phyloP scores from a whole-genome alignment of 1,140 invertebrate genomes.

The Teleogryllus occipitalis region DNA sequence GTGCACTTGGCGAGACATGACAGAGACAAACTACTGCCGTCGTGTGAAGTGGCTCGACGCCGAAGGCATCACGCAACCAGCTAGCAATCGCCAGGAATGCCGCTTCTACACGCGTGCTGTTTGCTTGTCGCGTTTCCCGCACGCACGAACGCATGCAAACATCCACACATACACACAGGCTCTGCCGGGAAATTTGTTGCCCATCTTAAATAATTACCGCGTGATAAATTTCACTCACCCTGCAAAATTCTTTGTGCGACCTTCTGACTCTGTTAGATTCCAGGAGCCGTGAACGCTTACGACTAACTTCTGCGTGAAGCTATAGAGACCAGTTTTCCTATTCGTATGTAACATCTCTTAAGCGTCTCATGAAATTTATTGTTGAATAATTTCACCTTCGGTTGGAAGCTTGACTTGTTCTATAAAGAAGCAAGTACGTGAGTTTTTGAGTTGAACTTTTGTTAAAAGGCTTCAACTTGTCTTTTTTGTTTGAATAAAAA shows the following conservation, averaged over 20 bases:
- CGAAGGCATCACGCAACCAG: background rate
- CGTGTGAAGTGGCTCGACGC: too few relatives aligned
- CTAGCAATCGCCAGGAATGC: background rate
- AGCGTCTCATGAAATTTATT: background rate
- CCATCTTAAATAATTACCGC: background rate
- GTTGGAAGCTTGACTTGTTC: background rate
- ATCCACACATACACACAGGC: too few relatives aligned
- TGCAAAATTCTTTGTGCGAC: background rate
- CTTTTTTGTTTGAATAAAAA: background rate
- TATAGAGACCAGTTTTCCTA: background rate
- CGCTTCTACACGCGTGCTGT: background rate
- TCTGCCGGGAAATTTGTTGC: background rate
- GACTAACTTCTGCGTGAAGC: background rate
- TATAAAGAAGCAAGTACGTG: background rate
- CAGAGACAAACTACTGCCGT: too few relatives aligned
- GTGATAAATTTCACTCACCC: background rate
- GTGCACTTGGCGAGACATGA: too few relatives aligned
- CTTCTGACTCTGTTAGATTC: background rate
- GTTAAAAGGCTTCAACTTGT: background rate
- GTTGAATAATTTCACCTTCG: background rate
- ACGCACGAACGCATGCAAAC: too few relatives aligned
- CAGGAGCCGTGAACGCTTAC: background rate
- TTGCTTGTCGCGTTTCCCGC: too few relatives aligned
- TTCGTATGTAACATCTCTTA: background rate
- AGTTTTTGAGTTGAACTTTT: background rate